These are phyloP conservation scores for Mionectes macconnelli DNA, from an alignment of 2,113 vertebrate genomes.

Conservation along the genomic window DNA sequence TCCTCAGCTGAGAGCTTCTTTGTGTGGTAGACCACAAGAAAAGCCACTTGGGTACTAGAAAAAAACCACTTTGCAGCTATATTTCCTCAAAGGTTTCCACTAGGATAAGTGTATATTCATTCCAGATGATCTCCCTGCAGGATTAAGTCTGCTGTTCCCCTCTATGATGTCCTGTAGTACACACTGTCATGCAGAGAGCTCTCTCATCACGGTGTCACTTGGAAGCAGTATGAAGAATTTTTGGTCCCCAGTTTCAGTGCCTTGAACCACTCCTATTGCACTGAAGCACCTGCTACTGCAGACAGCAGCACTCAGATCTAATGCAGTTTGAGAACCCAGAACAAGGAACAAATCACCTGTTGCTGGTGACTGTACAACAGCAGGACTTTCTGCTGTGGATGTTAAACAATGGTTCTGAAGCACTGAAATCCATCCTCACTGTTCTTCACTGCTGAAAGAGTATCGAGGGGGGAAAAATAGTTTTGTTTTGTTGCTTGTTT, in stretches of 20 bases:
- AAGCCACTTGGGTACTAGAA: not conserved
- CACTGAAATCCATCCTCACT: not conserved
- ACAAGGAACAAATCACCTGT: not conserved
- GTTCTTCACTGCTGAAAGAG: not conserved
- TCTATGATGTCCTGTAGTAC: not conserved
- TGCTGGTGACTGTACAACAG: not conserved
- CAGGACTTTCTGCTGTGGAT: not conserved
- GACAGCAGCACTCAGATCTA: not conserved
- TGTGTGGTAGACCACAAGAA: not conserved
- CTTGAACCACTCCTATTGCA: not conserved
- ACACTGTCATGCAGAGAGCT: not conserved
- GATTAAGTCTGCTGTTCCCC: not conserved
- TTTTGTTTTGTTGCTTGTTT: not conserved
- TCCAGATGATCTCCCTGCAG: not conserved
- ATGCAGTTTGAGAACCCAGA: not conserved
- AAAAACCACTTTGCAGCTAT: not conserved
- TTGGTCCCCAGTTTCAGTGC: fast-evolving
- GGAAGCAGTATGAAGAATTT: not conserved
- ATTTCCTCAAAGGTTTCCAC: not conserved
- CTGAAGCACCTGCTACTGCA: not conserved
- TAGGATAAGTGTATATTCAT: not conserved
- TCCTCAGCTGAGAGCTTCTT: not conserved
- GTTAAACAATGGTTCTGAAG: not conserved
- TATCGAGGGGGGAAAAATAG: not conserved
- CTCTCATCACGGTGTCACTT: not conserved